Evolutionary conservation across 2,888 invertebrate species (phyloP), one percentile per base, ranked within the genome.

Genomic region (Amorpha juglandis): DNA sequence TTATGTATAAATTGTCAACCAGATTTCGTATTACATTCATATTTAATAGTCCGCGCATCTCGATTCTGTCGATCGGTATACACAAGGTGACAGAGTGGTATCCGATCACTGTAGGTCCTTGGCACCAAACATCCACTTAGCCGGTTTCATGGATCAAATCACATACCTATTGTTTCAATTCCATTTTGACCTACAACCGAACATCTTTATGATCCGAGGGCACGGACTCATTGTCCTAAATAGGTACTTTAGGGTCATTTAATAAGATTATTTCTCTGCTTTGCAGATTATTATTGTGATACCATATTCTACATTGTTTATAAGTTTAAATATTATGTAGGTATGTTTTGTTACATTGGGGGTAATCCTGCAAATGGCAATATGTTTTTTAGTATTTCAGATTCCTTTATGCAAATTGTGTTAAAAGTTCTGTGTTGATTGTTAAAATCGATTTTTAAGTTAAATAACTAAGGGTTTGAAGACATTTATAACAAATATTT

Each of bases 91-190:
- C 90, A 87, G 85, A 82, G 71, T 71, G 74, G 76, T 76, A 88
- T 88, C 88, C 86, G 81, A 87, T 89, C 87, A 75, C 85, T 73
- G 73, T 71, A 70, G n/a, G 88, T 89, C 92, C 92, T 92, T 92
- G 92, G 87, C 90, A 89, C 84, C 77, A 81, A 84, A 84, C 79
- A 75, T 77, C 71, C 70, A 73, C 71, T 47, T 51, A 64, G 66
- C 27, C 75, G 68, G 77, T 85, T 84, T 87, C 87, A 87, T 78
- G 87, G 87, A 86, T 86, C 86, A 88, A 83, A 84, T 86, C 80
- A 82, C 83, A 81, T 67, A 78, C 75, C 77, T 91, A 89, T 89
- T 82, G 84, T 83, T 81, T 80, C 78, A 81, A 16, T 58, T 67
- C 67, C 66, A 47, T 66, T 67, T 78, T 84, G 85, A 82, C 86